These are phyloP conservation scores for Ellobius talpinus DNA, from an alignment of 2,113 vertebrate species.

Conservation along the genomic window DNA sequence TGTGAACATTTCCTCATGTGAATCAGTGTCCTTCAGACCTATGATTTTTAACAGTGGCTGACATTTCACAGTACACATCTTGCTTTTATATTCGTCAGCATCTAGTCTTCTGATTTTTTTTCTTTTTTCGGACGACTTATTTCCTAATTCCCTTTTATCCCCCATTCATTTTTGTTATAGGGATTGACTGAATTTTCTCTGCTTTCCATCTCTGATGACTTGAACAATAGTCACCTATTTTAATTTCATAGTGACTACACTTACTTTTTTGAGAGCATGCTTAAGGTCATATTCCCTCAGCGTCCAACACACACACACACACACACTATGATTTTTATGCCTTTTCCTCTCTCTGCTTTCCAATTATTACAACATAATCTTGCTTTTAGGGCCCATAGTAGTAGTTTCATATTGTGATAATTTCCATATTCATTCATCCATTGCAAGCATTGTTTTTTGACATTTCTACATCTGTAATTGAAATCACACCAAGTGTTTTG, in stretches of 20 bases:
- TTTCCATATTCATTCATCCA: conserved; percentile 39
- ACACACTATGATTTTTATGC: not conserved
- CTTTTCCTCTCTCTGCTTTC: not conserved
- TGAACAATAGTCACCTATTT: conserved; percentile 58
- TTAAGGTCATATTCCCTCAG: conserved; percentile 16
- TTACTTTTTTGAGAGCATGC: not conserved
- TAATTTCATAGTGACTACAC: conserved; percentile 5
- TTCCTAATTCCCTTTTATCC: conserved; percentile 30
- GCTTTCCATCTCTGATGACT: not conserved
- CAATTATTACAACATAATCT: not conserved
- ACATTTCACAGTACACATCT: not conserved
- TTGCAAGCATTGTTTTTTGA: conserved; percentile 38
- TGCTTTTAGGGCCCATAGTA: not conserved
- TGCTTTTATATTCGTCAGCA: not conserved
- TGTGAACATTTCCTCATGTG: not conserved
- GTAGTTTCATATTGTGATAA: conserved; percentile 19
- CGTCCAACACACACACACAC: not conserved
- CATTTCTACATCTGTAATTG: not conserved
- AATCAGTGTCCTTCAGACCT: not conserved
- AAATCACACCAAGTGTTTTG: conserved; percentile 28
- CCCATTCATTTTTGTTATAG: not conserved
- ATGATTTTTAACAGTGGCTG: not conserved
- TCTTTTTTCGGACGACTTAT: not conserved
- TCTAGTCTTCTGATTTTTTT: not conserved
- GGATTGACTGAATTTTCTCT: conserved; percentile 49